Conservation (phyloP, 1,140 invertebrate species). For the Arion vulgaris region DNA sequence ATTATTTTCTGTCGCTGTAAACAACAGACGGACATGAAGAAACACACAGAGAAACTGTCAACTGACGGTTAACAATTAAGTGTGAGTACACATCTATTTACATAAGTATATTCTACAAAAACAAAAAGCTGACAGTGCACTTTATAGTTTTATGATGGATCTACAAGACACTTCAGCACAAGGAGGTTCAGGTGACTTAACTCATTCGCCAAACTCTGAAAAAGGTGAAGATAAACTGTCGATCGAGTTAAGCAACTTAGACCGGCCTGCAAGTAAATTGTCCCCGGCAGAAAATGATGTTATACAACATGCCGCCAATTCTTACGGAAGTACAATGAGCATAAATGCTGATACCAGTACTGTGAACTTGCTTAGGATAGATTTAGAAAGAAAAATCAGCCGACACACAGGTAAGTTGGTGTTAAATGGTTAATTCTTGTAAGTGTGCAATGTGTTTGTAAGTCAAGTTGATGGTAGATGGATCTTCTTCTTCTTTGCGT, state of each 20-base stretch:
- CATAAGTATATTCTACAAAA: too few relatives aligned
- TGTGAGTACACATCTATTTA: too few relatives aligned
- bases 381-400: conserved; percentile 57
- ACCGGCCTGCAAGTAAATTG: conserved; percentile 4
- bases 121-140: too few relatives aligned
- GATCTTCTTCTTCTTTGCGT: too few relatives aligned
- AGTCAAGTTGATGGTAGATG: too few relatives aligned
- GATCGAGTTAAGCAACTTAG: conserved; percentile 25
- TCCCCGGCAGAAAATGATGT: not conserved
- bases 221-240: not conserved
- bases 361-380: conserved; percentile 57
- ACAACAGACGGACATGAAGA: too few relatives aligned
- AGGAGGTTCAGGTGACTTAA: not conserved
- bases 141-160: not conserved
- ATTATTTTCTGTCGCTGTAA: too few relatives aligned
- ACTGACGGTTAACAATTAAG: too few relatives aligned
- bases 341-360: conserved; percentile 55
- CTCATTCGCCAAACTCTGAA: not conserved
- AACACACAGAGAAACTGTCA: too few relatives aligned
- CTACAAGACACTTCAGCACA: not conserved
- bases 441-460: too few relatives aligned
- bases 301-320: not conserved
- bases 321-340: conserved; percentile 49
- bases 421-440: conserved; percentile 57
- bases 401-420: conserved; percentile 59